Evolutionary conservation across 2,888 invertebrate genomes (phyloP).

Genomic region (Syrista parreyssii): DNA sequence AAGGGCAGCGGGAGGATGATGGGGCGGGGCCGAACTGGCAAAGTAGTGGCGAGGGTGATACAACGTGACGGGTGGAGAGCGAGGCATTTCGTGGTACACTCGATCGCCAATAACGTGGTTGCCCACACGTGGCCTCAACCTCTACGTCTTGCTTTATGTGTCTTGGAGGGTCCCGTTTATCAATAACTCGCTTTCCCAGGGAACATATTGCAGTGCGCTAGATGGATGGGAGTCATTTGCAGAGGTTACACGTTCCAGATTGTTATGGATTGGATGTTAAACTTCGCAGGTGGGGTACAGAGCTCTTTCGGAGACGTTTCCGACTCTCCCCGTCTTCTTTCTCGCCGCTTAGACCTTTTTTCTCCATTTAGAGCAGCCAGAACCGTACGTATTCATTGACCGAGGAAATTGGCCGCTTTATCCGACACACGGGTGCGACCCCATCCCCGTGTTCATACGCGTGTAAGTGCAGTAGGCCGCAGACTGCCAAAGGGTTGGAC

Average conservation of each 20-base stretch:
- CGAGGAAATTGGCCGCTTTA: not conserved
- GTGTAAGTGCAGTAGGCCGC: not conserved
- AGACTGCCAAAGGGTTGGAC: not conserved
- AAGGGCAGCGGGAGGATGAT: not conserved
- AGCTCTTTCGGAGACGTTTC: not conserved
- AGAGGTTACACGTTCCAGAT: slow-evolving; percentile 48
- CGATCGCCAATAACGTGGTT: not conserved
- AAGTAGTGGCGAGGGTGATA: not conserved
- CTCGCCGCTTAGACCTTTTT: not conserved
- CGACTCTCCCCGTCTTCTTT: not conserved
- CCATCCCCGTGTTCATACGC: not conserved
- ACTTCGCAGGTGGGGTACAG: slow-evolving; percentile 23
- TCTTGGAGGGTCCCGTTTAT: slow-evolving; percentile 38
- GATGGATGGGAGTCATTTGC: slow-evolving; percentile 53
- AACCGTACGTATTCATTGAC: not conserved
- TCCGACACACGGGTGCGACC: not conserved
- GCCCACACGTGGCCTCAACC: slow-evolving; percentile 1
- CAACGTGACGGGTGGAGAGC: not conserved
- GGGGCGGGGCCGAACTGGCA: not conserved
- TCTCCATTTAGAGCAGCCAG: not conserved
- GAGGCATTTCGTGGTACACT: not conserved
- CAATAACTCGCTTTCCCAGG: slow-evolving; percentile 40
- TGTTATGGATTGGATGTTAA: slow-evolving; percentile 51
- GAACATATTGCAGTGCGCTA: slow-evolving; percentile 47
- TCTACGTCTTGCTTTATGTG: slow-evolving; percentile 19